Evolutionary conservation across 2,113 vertebrate species (phyloP), one percentile per base, ranked within the genome.

Genomic region (Scolopax mira): DNA sequence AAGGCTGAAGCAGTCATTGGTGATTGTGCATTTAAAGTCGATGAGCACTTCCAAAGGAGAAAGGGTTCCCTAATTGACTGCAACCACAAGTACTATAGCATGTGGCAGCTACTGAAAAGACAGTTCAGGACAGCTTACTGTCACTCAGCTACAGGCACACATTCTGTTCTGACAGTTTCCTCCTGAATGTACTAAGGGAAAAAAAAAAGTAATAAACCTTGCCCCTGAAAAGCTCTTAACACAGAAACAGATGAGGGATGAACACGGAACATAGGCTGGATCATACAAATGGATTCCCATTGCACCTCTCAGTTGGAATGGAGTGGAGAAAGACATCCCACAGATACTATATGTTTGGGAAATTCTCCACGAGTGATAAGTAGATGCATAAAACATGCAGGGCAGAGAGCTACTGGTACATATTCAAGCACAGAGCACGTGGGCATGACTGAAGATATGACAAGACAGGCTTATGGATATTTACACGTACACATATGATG

Each of bases 151-250:
- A 65, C 35, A 52, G 71, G 9, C 31, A 65, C 24, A 21, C 3
- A 11, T 52, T 84, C 55, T 79, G 44, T 57, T 28, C 66, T 64
- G 48, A 75, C 28, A 62, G 18, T 35, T 58, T 86, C 41, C 39
- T 85, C 30, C 57, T 60, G 24, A 65, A 81, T 0, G 0, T 51
- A 71, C 7, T n/a, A 64, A 51, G 14, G 14, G 1, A 4, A 24
- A 51, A 16, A 58, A 28, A 27, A 27, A 70, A 66, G 23, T 13
- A 79, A 71, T 48, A 49, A 88, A 55, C 41, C 73, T 30, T 72
- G 49, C 27, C 35, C 46, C 18, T 79, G 13, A 22, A 33, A 52
- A 79, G 28, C 42, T 79, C 33, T 75, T 57, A 61, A 39, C 9
- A 65, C 2, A 65, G 18, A 24, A 96, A 65, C 4, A 77, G 52